These are phyloP conservation scores for Schizothorax lantsangensis DNA, from an alignment of 2,797 vertebrate species.

Conservation along the genomic window DNA sequence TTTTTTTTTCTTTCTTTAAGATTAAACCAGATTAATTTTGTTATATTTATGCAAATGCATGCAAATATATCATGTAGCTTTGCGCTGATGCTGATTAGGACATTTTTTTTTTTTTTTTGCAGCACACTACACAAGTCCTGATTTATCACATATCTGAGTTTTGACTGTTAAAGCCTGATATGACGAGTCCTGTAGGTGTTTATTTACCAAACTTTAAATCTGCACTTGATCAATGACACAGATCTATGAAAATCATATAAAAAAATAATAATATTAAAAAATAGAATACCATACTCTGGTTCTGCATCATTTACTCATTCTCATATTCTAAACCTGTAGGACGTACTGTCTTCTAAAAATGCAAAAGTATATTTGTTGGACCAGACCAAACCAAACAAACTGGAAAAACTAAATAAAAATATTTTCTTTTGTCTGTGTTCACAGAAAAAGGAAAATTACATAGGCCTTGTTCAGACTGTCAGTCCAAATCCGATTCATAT, in stretches of 20 bases:
- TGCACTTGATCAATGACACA: neutral
- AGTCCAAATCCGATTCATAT: no score
- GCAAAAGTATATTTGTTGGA: no score
- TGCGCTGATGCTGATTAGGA: conserved; percentile 4
- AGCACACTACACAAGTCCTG: neutral
- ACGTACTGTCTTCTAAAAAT: neutral
- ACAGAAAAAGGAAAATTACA: no score
- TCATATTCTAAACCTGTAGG: neutral
- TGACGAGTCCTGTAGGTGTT: neutral
- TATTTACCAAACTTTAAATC: neutral
- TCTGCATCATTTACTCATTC: neutral
- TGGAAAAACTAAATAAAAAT: no score
- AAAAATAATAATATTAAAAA: neutral
- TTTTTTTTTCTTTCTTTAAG: neutral
- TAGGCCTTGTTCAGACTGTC: no score
- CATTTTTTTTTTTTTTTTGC: neutral
- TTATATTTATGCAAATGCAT: neutral
- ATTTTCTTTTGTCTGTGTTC: no score
- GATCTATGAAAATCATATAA: neutral
- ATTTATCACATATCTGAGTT: conserved; percentile 4
- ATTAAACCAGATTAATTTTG: neutral
- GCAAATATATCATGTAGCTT: neutral
- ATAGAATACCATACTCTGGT: neutral
- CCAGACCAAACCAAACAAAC: no score
- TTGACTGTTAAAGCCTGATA: neutral